phyloP scores from a whole-genome alignment of 2,113 vertebrate genomes.

The Megaptera novaeangliae region DNA sequence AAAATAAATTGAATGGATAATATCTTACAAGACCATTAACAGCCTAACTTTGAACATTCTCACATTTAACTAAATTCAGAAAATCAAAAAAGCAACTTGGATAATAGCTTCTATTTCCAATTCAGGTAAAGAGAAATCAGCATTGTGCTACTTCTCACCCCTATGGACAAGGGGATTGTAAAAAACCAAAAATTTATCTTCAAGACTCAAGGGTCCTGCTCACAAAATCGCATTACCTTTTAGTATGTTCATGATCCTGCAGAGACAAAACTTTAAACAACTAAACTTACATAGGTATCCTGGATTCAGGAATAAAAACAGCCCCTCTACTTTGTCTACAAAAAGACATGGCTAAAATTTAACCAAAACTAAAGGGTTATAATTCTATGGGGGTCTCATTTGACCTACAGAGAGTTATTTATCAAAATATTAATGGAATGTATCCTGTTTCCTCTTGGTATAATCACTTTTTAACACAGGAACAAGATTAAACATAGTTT shows the following conservation, averaged over 20 bases:
- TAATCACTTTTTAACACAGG: neutral
- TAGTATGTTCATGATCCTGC: neutral
- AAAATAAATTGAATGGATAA: neutral
- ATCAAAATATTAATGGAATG: neutral
- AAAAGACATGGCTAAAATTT: neutral
- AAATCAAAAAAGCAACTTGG: neutral
- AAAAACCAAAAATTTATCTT: neutral
- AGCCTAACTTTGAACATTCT: neutral
- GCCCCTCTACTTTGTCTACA: neutral
- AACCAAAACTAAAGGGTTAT: neutral
- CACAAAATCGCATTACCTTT: neutral
- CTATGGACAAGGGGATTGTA: neutral
- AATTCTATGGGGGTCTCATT: neutral
- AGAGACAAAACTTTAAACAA: neutral
- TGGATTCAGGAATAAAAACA: conserved; percentile 1
- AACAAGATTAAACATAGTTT: neutral
- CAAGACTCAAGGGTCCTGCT: neutral
- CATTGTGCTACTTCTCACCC: neutral
- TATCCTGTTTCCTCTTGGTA: conserved; percentile 19
- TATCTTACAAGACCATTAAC: neutral
- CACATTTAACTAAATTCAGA: neutral
- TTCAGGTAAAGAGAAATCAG: neutral
- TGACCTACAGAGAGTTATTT: neutral
- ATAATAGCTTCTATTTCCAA: neutral
- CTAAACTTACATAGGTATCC: neutral